Conservation (phyloP, 2,888 invertebrate genomes). For the Agonopterix alstromeriana region DNA sequence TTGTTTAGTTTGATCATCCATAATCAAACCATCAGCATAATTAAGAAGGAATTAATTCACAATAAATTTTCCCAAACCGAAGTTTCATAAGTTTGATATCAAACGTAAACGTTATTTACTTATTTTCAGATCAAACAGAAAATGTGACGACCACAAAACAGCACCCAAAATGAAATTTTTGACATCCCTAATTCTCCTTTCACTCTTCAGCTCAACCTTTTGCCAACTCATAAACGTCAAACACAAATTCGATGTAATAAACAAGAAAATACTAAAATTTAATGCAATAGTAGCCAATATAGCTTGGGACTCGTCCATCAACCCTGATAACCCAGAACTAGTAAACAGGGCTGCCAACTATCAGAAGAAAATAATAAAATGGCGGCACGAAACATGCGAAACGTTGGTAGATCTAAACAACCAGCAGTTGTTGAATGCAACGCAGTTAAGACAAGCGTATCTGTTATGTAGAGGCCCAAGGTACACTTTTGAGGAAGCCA, state of each 20-base stretch:
- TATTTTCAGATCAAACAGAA: background rate
- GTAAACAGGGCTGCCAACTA: slow-evolving; percentile 30
- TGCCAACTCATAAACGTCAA: slow-evolving; percentile 21
- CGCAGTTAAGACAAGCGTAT: slow-evolving; percentile 71
- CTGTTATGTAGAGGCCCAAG: slow-evolving; percentile 80
- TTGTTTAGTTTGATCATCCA: too few relatives aligned
- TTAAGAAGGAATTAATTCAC: too few relatives aligned
- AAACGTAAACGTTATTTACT: background rate
- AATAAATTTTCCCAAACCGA: too few relatives aligned
- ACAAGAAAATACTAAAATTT: slow-evolving; percentile 37
- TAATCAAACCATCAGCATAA: too few relatives aligned
- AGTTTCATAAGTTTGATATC: too few relatives aligned
- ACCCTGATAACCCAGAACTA: slow-evolving; percentile 36
- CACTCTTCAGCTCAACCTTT: slow-evolving; percentile 12
- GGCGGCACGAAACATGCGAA: slow-evolving; percentile 46
- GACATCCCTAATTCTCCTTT: background rate
- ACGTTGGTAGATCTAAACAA: slow-evolving; percentile 29
- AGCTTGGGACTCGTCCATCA: slow-evolving; percentile 52
- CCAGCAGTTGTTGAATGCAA: slow-evolving; percentile 34
- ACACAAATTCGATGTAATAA: slow-evolving; percentile 40
- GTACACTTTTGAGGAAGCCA: slow-evolving; percentile 70
- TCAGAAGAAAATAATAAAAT: slow-evolving; percentile 35
- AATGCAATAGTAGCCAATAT: slow-evolving; percentile 49
- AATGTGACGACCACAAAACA: background rate
- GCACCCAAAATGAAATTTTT: background rate